Evolutionary conservation across 2,888 invertebrate species (phyloP), one percentile per base, ranked within the genome.

Genomic region (Idaea biselata): DNA sequence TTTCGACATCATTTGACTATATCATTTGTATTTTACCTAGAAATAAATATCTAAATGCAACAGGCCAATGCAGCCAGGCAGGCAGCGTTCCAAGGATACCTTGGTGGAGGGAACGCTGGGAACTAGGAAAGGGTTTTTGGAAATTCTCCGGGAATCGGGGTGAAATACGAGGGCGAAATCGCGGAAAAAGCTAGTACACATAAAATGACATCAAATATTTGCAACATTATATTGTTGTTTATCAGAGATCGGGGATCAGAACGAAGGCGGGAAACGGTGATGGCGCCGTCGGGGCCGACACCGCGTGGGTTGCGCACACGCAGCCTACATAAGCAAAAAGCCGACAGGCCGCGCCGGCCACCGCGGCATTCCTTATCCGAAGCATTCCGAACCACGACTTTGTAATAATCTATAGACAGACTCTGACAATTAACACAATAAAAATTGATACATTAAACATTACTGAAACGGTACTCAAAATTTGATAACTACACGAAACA

Each of bases 351-450:
- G 72, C 76, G 25, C 77, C 75, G 72, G 80, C 79, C 67, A 72
- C 76, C 73, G 80, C 84, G 82, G 88, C 90, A 90, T 90, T 91
- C 90, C 90, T 78, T 77, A 76, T 73, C 79, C 77, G 77, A 89
- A 44, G 44, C 14, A 44, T 44, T 44, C 44, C 44, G 44, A 44
- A 1, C 25, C 1, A 25, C 25, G 25, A 25, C 25, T 25, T 25
- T 25, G 5, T 25, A 25, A 25, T 25, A 5, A 3, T 25, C 25
- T 1, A 25, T 25, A 25, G 25, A 25, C 25, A 1, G 25, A 25
- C 5, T 25, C 25, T 25, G 25, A 1, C 25, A 25, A 25, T 3
- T 5, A 25, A 25, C 25, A 25, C 5, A 25, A 25, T 25, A 3
- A n/a, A n/a, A n/a, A 25, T 25, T 1, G 25, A 3, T 25, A 25